A percentile compares a stretch with the other conserved stretches of the same genome.
Conservation (phyloP, 1,140 invertebrate species). For the Dendroctonus valens region DNA sequence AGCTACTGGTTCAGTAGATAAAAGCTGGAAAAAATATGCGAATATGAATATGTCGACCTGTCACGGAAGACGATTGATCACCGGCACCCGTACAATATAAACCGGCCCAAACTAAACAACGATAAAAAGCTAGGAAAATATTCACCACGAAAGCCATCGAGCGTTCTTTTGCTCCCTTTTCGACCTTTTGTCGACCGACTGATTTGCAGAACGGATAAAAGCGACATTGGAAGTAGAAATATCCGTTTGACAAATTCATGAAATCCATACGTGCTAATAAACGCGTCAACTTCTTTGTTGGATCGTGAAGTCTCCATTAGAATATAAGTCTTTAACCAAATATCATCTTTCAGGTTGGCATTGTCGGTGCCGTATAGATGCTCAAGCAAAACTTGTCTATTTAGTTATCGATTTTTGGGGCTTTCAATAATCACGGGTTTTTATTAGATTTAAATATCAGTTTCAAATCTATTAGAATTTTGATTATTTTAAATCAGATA, state of each 20-base stretch:
- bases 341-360: too few species aligned
- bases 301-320: too few species aligned
- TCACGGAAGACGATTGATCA: conserved; percentile 40
- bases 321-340: too few species aligned
- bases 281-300: too few species aligned
- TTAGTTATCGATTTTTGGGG: too few species aligned
- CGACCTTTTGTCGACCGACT: conserved; percentile 5
- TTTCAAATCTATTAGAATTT: too few species aligned
- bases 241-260: background rate
- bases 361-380: too few species aligned
- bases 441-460: too few species aligned
- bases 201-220: conserved; percentile 11
- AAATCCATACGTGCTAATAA: too few species aligned
- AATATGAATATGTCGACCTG: conserved; percentile 43
- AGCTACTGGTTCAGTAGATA: conserved; percentile 43
- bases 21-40: conserved; percentile 44
- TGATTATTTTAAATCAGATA: too few species aligned
- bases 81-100: conserved; percentile 33
- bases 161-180: conserved; percentile 18
- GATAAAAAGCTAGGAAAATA: conserved; percentile 39
- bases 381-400: too few species aligned
- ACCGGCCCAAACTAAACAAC: conserved; percentile 38
- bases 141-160: conserved; percentile 30
- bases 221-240: background rate
- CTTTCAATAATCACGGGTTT: too few species aligned